Conservation (phyloP, 2,888 invertebrate species). For the Diaprepes abbreviatus region DNA sequence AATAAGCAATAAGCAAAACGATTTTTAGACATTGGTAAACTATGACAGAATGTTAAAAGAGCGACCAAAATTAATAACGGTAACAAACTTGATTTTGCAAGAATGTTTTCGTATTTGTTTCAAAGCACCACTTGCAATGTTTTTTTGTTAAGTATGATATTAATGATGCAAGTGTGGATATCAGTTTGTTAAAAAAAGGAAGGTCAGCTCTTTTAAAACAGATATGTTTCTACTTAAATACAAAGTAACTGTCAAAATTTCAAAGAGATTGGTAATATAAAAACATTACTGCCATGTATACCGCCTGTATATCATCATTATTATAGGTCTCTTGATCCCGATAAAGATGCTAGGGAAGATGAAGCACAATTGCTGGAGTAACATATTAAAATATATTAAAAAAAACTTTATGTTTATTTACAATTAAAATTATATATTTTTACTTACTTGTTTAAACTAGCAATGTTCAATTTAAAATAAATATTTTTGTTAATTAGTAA, state of each 20-base stretch:
- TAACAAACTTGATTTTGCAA: too few relatives aligned
- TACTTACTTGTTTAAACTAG: constrained; percentile 1
- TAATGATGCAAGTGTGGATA: constrained; percentile 4
- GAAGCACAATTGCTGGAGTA: constrained; percentile 8
- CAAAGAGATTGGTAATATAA: constrained; percentile 6
- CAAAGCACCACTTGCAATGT: constrained; percentile 10
- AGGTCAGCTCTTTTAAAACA: neutral
- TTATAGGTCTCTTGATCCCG: constrained; percentile 6
- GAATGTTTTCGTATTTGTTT: too few relatives aligned
- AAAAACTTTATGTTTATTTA: constrained; percentile 8
- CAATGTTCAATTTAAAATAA: constrained; percentile 3
- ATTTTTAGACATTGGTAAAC: too few relatives aligned
- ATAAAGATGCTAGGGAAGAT: neutral
- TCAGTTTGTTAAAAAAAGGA: constrained; percentile 17
- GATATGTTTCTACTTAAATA: constrained; percentile 11
- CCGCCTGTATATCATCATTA: neutral
- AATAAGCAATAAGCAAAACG: too few relatives aligned
- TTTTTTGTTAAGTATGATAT: constrained; percentile 15
- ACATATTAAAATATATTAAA: neutral
- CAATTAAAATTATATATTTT: constrained; percentile 2
- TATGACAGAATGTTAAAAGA: too few relatives aligned
- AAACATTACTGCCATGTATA: constrained; percentile 5
- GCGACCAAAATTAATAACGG: too few relatives aligned
- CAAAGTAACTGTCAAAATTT: constrained; percentile 17
- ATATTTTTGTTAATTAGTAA: constrained; percentile 6